These are phyloP conservation scores for Dendrolimus kikuchii DNA, from an alignment of 1,140 invertebrate genomes.

Conservation along the genomic window DNA sequence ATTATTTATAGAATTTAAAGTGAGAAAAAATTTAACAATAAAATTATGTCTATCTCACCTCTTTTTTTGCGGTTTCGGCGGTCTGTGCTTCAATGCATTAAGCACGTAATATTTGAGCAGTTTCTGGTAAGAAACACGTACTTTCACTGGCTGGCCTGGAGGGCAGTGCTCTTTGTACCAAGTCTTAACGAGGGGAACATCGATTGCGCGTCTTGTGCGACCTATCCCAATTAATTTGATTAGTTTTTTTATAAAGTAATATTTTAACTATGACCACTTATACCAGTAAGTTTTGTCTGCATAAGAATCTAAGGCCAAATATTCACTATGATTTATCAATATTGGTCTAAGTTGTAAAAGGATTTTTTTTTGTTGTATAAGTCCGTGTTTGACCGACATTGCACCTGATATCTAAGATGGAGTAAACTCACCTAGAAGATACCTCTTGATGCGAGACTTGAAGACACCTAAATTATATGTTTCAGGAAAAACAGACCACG, in stretches of 20 bases:
- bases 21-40: too few species aligned
- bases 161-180: conserved; percentile 99
- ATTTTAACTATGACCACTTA: background rate
- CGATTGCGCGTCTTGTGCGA: conserved; percentile 90
- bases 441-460: too few species aligned
- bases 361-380: too few species aligned
- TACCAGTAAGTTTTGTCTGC: background rate
- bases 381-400: too few species aligned
- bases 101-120: conserved; percentile 98
- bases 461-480: too few species aligned
- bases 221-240: conserved; percentile 58
- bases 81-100: conserved; percentile 97
- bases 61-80: conserved; percentile 99
- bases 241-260: conserved; percentile 1
- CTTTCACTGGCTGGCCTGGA: conserved; percentile 98
- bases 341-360: too few species aligned
- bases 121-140: conserved; percentile 99
- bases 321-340: too few species aligned
- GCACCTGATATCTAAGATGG: too few species aligned
- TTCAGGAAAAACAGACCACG: too few species aligned
- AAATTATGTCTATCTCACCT: conserved; percentile 70
- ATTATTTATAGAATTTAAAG: too few species aligned
- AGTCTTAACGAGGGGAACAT: conserved; percentile 96
- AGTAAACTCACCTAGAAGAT: too few species aligned
- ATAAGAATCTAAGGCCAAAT: conserved; percentile 7